Conservation (phyloP, 1,140 invertebrate genomes). For the Agraylea sexmaculata region DNA sequence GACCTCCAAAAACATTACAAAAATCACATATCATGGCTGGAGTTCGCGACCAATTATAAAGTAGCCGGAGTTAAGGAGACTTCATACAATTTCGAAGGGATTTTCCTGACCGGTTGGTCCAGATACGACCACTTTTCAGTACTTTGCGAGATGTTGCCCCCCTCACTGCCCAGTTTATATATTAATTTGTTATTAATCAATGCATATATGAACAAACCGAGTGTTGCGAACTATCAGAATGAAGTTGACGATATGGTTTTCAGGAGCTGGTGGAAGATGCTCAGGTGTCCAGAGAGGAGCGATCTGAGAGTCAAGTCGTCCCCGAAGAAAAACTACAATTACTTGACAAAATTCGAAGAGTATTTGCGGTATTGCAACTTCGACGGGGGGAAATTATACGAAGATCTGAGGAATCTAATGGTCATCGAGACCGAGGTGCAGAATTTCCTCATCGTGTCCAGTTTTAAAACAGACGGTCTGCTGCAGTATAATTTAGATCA, state of each 20-base stretch:
- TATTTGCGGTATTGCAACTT: slow-evolving; percentile 10
- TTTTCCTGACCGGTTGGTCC: slow-evolving; percentile 58
- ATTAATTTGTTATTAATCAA: slow-evolving; percentile 29
- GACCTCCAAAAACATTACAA: slow-evolving; percentile 25
- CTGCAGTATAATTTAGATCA: slow-evolving; percentile 14
- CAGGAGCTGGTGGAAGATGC: slow-evolving; percentile 4
- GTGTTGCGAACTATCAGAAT: not conserved
- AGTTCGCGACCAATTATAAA: slow-evolving; percentile 25
- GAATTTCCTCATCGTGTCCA: slow-evolving; percentile 5
- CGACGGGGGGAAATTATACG: slow-evolving; percentile 12
- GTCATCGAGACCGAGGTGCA: slow-evolving; percentile 4
- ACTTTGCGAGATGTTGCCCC: slow-evolving; percentile 83
- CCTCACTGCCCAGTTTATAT: slow-evolving; percentile 64
- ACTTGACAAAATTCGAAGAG: slow-evolving; percentile 11
- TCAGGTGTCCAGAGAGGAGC: slow-evolving; percentile 9
- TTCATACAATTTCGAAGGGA: slow-evolving; percentile 27
- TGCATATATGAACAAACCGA: slow-evolving; percentile 2
- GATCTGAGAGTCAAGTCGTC: not conserved
- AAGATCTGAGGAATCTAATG: slow-evolving; percentile 9
- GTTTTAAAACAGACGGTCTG: slow-evolving; percentile 12
- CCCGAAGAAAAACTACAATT: not conserved
- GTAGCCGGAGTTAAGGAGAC: slow-evolving; percentile 24
- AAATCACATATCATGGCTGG: slow-evolving; percentile 33
- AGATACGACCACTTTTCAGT: slow-evolving; percentile 83
- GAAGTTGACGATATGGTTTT: slow-evolving; percentile 8